Evolutionary conservation across 2,113 vertebrate genomes (phyloP), one percentile per base, ranked within the genome.

Genomic region (Apteryx owenii): DNA sequence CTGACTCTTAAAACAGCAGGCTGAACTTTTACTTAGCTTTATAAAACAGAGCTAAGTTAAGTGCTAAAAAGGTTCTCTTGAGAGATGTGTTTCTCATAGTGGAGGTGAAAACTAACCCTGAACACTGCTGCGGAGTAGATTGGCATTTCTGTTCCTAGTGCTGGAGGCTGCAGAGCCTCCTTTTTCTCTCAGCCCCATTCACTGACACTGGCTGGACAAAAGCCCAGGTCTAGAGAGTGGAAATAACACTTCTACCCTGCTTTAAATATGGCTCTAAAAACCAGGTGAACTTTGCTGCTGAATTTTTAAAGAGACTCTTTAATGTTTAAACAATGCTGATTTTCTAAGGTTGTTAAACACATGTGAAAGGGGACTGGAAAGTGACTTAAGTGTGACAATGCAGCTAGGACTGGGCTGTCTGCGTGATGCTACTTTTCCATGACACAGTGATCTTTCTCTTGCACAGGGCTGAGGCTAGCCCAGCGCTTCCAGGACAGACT

Each of bases 281-380:
- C 18, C 64, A 78, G 89, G 71, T 85, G 78, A 89, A 77, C 60
- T 89, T 89, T 28, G 66, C 87, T 88, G 84, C 54, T 97, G 89
- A 95, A 94, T 95, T 94, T 96, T 97, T 95, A 76, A 97, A 94
- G 78, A 80, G 33, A 4, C 29, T 68, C 44, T 85, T 97, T 54
- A 96, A 96, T 89, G 95, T 89, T 95, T 95, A 80, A 97, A 44
- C 18, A 29, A 26, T 13, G 78, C 53, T 54, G 89, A 26, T 91
- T 95, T 96, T 85, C 92, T 77, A 29, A 72, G 73, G 33, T 7
- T 79, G 86, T 61, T 56, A 83, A 73, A 69, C 68, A 40, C 1
- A 0, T 70, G 54, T 77, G 75, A 54, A 58, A 70, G 51, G 64
- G n/a, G 53, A 51, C 82, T 78, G 77, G 81, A 48, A 56, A 92